Evolutionary conservation across 2,888 invertebrate species (phyloP), one percentile per base, ranked within the genome.

Genomic region (Ornithoptera alexandrae): DNA sequence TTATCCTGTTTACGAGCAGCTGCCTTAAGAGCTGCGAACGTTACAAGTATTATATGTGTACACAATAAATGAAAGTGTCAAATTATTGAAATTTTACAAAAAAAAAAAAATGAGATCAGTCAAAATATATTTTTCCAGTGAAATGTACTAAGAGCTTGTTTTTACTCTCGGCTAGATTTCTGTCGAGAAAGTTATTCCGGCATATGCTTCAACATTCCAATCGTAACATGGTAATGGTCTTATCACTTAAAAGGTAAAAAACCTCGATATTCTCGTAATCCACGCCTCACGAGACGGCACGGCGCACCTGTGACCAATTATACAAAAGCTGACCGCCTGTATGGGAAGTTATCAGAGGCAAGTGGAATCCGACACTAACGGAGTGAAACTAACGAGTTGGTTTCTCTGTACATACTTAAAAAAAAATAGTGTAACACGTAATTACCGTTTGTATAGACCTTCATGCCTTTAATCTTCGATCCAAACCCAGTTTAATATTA

Each of bases 261-360:
- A 71, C 42, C 67, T 61, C 57, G 68, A 75, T 77, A 74, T 78
- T 82, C 68, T 77, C 77, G 77, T 81, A 84, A 82, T 81, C 30
- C 78, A 80, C 77, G 72, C 71, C 74, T 74, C 77, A 75, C 74
- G 75, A 77, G 74, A 74, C 73, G 71, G 72, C 67, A 78, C 69
- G 77, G 77, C 78, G 81, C 87, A 88, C 86, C 87, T 87, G 86
- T 80, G 75, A 74, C 79, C 79, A 86, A 86, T 86, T 85, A 84
- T 78, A 82, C 75, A 77, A 75, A 78, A 82, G 77, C 82, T 82
- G 84, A 81, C 80, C 76, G 20, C 79, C 77, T 24, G 81, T 76
- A 83, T 78, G 83, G 82, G 83, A 81, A 79, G 77, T 77, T 78
- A 79, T 77, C 72, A 81, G 80, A 79, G 76, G 78, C 82, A 78